Percentiles rank a stretch among this genome's conserved stretches.
Evolutionary conservation across 2,113 vertebrate species (phyloP).

Genomic region (Mola mola): DNA sequence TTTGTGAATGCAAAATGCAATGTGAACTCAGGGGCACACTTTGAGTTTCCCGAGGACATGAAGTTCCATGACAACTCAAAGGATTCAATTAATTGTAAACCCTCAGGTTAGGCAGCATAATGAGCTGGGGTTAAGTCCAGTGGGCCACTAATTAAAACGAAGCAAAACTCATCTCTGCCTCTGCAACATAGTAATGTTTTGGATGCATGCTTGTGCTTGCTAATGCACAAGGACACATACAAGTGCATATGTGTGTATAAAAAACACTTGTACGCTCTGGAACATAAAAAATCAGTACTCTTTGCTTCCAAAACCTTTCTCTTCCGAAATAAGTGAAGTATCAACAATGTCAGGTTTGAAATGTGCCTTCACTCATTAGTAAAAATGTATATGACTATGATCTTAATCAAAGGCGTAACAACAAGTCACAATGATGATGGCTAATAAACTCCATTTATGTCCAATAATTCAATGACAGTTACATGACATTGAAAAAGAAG

Average conservation of each 20-base stretch:
- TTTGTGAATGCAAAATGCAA: slow-evolving; percentile 64
- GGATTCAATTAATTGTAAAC: slow-evolving; percentile 77
- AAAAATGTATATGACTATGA: slow-evolving; percentile 47
- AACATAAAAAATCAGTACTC: too few relatives aligned
- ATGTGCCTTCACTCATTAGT: too few relatives aligned
- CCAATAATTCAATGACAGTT: slow-evolving; percentile 61
- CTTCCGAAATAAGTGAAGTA: slow-evolving; percentile 1
- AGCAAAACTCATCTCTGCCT: slow-evolving; percentile 60
- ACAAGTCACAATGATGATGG: slow-evolving; percentile 31
- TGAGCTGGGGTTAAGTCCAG: slow-evolving; percentile 75
- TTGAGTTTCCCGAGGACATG: slow-evolving; percentile 61
- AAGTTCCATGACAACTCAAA: slow-evolving; percentile 72
- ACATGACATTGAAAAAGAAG: slow-evolving; percentile 75
- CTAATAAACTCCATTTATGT: slow-evolving; percentile 56
- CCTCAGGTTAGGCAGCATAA: slow-evolving; percentile 70
- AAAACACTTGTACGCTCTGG: not conserved
- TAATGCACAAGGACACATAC: not conserved
- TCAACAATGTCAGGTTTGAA: slow-evolving; percentile 2
- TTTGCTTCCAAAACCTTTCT: too few relatives aligned
- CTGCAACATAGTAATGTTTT: slow-evolving; percentile 37
- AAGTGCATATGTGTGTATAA: not conserved
- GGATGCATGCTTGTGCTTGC: slow-evolving; percentile 45
- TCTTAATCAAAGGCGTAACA: slow-evolving; percentile 51
- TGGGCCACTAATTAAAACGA: slow-evolving; percentile 80
- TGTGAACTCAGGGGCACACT: slow-evolving; percentile 55